These are phyloP conservation scores for Alexandromys fortis DNA, from an alignment of 2,113 vertebrate genomes.

Conservation along the genomic window DNA sequence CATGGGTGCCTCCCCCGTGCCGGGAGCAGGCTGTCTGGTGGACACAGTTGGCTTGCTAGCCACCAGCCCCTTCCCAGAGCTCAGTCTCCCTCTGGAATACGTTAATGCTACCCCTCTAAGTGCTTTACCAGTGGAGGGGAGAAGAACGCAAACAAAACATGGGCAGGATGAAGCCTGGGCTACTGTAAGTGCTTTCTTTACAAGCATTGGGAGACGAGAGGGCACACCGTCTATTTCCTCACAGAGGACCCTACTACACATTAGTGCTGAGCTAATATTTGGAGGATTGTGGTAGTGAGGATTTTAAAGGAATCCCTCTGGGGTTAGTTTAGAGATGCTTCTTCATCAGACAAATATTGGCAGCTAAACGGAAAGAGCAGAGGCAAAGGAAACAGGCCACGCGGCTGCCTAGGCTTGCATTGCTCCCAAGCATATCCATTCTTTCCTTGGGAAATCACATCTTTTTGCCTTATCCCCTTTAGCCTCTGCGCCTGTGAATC, in stretches of 20 bases:
- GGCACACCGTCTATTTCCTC: constrained; percentile 9
- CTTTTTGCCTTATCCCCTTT: background rate
- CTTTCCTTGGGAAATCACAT: background rate
- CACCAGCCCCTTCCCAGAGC: accelerated
- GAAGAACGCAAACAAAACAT: constrained; percentile 9
- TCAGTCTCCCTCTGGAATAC: background rate
- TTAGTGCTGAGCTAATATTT: constrained; percentile 49
- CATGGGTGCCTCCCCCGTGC: background rate
- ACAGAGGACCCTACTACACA: background rate
- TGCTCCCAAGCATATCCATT: background rate
- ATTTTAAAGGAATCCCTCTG: constrained; percentile 48
- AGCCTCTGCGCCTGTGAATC: background rate
- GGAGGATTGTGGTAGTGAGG: background rate
- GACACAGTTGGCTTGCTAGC: background rate
- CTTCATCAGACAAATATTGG: constrained; percentile 64
- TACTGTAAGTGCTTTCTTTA: background rate
- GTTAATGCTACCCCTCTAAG: background rate
- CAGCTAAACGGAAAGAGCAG: constrained; percentile 26
- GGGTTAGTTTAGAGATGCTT: constrained; percentile 24
- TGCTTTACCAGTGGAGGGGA: background rate
- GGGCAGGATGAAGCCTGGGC: background rate
- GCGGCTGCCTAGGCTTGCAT: background rate
- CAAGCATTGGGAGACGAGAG: constrained; percentile 4
- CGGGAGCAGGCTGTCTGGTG: background rate
- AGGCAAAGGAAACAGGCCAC: constrained; percentile 34